Base-by-base conservation (phyloP, 2,888 invertebrate genomes). In the Steinernema carpocapsae region DNA sequence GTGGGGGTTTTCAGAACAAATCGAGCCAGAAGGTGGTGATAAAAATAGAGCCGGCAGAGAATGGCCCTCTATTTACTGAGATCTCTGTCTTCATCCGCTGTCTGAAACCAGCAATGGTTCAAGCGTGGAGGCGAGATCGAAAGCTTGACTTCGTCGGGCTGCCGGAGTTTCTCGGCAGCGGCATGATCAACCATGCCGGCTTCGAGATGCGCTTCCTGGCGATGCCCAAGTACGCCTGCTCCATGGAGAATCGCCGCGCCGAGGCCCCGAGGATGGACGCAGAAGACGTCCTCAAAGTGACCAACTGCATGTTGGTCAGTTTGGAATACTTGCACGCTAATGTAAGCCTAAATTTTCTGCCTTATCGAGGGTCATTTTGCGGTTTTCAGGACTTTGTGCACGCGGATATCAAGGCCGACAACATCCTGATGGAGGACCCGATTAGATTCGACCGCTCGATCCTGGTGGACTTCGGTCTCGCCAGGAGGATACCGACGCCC, bases 21-120 rank as follows among this genome's bases (percentile, higher is more conserved):
- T 6, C 72, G 46, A 72, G 74, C 7, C 76, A 74, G 1, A 76
- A 80, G 17, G 74, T 83, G 70, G 82, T 84, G 4, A 76, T 87
- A 48, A 87, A 87, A 74, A 79, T 88, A 93, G 99, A 99, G 88
- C 95, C 94, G 1, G 93, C 94, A 88, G 91, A 92, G 12, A 97
- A 95, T 89, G 99, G 99, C 0, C 97, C 97, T 0, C 90, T 99
- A 14, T 99, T 97, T 89, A 94, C 95, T n/a, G 99, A 99, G 90
- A 93, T 94, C 85, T 94, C 96, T 88, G 96, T 96, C 88, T 94
- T 97, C 84, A 92, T 95, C 76, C 91, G 95, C 86, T 93, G 93
- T 78, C 94, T 93, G 42, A 93, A 93, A 88, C 90, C 91, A 79
- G 91, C 92, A 59, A 92, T 92, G 90, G 92, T 10, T 37, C 10